phyloP scores from a whole-genome alignment of 2,797 vertebrate genomes.

The Nothura maculosa region DNA sequence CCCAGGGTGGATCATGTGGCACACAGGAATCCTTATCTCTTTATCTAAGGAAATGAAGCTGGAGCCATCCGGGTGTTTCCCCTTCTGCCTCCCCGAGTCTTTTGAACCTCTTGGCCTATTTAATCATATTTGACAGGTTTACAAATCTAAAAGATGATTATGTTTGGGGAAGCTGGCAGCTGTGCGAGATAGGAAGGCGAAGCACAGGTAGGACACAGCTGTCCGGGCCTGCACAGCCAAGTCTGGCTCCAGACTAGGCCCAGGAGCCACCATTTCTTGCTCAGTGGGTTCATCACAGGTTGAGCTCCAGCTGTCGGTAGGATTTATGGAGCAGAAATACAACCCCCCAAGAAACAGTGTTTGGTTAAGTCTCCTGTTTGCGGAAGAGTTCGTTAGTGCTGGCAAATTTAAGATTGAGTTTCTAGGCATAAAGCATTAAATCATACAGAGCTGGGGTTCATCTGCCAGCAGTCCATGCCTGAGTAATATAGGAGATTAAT shows the following conservation, averaged over 20 bases:
- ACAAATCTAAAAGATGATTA: background rate
- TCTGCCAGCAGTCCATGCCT: background rate
- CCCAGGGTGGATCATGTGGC: accelerated
- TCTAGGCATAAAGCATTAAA: background rate
- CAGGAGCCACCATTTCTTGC: background rate
- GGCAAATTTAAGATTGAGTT: background rate
- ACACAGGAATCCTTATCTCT: slow-evolving; percentile 19
- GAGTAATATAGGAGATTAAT: background rate
- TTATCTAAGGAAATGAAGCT: slow-evolving; percentile 27
- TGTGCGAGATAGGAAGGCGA: background rate
- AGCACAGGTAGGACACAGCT: background rate
- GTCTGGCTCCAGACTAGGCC: background rate
- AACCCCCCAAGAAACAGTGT: background rate
- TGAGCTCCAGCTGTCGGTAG: background rate
- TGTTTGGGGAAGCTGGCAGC: background rate
- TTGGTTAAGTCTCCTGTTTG: background rate
- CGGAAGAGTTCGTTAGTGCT: background rate
- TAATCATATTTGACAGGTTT: background rate
- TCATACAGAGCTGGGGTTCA: background rate
- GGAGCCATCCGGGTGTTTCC: slow-evolving; percentile 21
- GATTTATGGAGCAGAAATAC: accelerated
- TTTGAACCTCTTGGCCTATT: background rate
- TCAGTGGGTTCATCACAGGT: background rate
- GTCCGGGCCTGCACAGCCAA: background rate
- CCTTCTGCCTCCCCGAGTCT: background rate